Evolutionary conservation across 1,140 invertebrate genomes (phyloP).

Genomic region (Rhagoletis zephyria): DNA sequence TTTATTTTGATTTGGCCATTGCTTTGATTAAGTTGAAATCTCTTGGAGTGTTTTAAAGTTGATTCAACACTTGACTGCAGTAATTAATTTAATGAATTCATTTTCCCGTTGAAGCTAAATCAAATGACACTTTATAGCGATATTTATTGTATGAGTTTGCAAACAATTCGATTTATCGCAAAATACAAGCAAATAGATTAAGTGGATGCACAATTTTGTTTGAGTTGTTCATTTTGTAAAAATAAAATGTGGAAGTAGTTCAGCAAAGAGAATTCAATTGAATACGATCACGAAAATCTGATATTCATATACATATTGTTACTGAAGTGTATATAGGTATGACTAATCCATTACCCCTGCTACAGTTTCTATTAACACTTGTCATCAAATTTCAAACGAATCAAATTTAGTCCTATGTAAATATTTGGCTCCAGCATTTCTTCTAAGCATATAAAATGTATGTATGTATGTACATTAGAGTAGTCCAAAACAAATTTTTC

Average conservation of each 20-base stretch:
- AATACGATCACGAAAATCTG: neutral
- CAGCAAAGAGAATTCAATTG: neutral
- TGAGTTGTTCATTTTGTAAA: neutral
- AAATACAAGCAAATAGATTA: constrained; percentile 19
- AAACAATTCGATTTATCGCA: neutral
- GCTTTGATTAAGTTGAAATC: constrained; percentile 43
- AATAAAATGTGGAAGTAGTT: neutral
- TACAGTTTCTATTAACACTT: no score
- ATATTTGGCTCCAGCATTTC: neutral
- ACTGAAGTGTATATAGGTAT: no score
- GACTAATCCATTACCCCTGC: no score
- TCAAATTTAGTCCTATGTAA: neutral
- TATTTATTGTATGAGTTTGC: neutral
- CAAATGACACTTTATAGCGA: constrained; percentile 6
- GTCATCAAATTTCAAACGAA: neutral
- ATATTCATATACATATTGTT: no score
- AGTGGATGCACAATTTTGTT: constrained; percentile 5
- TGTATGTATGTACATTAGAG: no score
- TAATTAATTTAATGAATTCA: constrained; percentile 40
- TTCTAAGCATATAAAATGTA: no score
- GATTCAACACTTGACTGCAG: constrained; percentile 33
- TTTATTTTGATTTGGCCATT: constrained; percentile 44
- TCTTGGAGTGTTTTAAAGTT: constrained; percentile 41
- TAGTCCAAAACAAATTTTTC: no score
- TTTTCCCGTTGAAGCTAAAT: constrained; percentile 10